phyloP scores from a whole-genome alignment of 2,113 vertebrate species.

The Pterophyllum scalare region DNA sequence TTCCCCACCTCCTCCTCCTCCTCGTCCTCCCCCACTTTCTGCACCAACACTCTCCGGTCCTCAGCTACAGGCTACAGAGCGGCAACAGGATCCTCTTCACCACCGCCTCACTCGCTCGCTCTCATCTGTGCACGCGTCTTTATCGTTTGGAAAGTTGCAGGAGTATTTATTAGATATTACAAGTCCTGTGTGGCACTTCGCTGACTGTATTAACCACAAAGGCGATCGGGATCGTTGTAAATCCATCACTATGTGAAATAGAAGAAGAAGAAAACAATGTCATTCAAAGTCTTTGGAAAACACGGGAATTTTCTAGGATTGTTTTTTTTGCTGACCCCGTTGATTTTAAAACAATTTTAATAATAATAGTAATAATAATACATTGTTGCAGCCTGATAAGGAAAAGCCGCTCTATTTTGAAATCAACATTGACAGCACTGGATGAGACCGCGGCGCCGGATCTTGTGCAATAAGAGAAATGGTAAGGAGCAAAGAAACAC shows the following conservation, averaged over 20 bases:
- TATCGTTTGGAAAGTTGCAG: conserved; percentile 55
- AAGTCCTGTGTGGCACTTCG: background rate
- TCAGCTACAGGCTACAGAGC: conserved; percentile 44
- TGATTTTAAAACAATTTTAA: background rate
- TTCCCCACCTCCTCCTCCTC: background rate
- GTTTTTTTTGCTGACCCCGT: background rate
- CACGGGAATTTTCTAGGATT: conserved; percentile 15
- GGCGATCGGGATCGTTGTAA: background rate
- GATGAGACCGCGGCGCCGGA: conserved; percentile 26
- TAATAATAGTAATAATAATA: too few species aligned
- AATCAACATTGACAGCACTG: conserved; percentile 9
- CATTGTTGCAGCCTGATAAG: background rate
- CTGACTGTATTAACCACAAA: background rate
- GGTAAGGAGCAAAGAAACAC: conserved; percentile 57
- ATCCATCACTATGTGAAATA: background rate
- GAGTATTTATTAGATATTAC: conserved; percentile 8
- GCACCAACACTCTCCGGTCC: conserved; percentile 45
- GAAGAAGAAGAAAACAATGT: conserved; percentile 5
- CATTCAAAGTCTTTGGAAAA: background rate
- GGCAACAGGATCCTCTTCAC: conserved; percentile 13
- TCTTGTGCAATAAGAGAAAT: conserved; percentile 20
- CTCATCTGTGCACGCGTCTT: background rate
- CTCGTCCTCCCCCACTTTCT: conserved; percentile 2
- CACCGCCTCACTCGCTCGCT: background rate
- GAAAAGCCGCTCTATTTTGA: conserved; percentile 5